phyloP scores from a whole-genome alignment of 2,113 vertebrate species.

The Prinia subflava region DNA sequence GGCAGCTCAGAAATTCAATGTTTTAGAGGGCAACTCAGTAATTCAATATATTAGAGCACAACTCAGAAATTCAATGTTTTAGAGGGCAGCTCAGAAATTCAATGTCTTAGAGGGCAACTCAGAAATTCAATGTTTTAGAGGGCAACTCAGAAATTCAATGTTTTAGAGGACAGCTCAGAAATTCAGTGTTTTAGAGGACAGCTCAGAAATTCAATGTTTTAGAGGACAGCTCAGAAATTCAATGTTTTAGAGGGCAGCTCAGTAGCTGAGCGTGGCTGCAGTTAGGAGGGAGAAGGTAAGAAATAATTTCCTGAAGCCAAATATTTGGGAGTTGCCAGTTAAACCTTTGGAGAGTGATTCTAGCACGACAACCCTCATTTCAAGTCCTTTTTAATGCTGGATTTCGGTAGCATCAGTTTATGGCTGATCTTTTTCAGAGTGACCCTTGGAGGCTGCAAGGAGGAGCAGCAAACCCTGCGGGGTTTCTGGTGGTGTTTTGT shows the following conservation, averaged over 20 bases:
- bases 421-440: neutral
- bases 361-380: rapidly evolving
- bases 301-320: neutral
- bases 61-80: neutral
- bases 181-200: rapidly evolving
- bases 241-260: neutral
- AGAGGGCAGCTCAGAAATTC: neutral
- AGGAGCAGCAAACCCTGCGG: rapidly evolving
- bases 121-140: neutral
- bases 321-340: neutral
- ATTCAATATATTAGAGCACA: neutral
- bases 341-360: neutral
- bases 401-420: neutral
- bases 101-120: neutral
- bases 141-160: neutral
- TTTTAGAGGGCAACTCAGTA: neutral
- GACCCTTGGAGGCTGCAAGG: rapidly evolving
- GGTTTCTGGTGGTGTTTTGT: rapidly evolving
- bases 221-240: too few relatives aligned
- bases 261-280: rapidly evolving
- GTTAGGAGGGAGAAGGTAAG: neutral
- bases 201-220: neutral
- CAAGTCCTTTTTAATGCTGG: rapidly evolving
- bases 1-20: neutral
- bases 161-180: neutral